Conservation (phyloP, 2,797 vertebrate species). For the Crocidura indochinensis region DNA sequence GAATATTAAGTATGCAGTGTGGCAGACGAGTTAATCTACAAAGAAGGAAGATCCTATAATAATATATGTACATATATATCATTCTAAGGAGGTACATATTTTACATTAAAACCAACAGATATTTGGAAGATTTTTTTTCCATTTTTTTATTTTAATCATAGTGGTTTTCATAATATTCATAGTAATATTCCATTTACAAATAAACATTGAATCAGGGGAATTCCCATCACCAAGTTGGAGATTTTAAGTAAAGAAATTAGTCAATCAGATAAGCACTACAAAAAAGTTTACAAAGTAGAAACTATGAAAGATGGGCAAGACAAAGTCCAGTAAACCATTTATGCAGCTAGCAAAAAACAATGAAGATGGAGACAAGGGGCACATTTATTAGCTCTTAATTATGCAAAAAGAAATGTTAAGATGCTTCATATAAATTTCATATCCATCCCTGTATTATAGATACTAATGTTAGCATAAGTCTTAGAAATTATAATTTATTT, state of each 20-base stretch:
- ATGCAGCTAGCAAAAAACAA: background rate
- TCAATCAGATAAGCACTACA: background rate
- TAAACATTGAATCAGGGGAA: too few relatives aligned
- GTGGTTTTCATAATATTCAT: too few relatives aligned
- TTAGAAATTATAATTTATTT: conserved; percentile 12
- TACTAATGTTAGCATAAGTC: conserved; percentile 13
- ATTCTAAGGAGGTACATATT: background rate
- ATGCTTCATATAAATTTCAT: background rate
- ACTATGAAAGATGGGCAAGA: background rate
- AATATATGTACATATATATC: background rate
- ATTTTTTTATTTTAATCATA: too few relatives aligned
- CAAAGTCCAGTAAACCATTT: background rate
- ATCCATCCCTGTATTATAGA: background rate
- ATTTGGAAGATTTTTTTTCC: background rate
- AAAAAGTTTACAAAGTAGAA: background rate
- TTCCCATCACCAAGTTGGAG: too few relatives aligned
- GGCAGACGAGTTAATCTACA: background rate
- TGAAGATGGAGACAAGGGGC: background rate
- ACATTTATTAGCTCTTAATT: background rate
- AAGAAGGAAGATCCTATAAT: background rate
- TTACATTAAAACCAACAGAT: background rate
- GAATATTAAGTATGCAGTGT: background rate
- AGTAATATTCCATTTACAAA: too few relatives aligned
- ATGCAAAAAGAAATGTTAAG: background rate
- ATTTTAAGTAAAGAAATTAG: background rate